Percentiles rank a stretch among this genome's conserved stretches.
phyloP scores from a whole-genome alignment of 2,888 invertebrate species.

The Oscheius myriophilus region DNA sequence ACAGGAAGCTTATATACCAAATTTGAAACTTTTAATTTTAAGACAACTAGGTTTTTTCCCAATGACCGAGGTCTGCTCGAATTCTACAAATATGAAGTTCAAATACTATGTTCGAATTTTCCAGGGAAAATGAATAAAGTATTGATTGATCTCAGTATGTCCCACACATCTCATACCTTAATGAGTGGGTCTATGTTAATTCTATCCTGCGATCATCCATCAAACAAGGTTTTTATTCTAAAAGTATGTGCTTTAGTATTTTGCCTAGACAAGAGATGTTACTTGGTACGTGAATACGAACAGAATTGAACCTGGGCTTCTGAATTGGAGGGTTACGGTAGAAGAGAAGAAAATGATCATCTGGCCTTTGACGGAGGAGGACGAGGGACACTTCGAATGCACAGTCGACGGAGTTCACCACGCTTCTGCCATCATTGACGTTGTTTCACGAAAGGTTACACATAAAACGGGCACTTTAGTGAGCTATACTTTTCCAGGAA shows the following conservation, averaged over 20 bases:
- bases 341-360: slow-evolving; percentile 29
- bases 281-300: slow-evolving; percentile 45
- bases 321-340: slow-evolving; percentile 43
- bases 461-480: too few relatives aligned
- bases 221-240: slow-evolving; percentile 3
- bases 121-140: background rate
- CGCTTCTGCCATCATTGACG: slow-evolving; percentile 26
- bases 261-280: slow-evolving; percentile 31
- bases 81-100: too few relatives aligned
- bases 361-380: slow-evolving; percentile 40
- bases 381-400: slow-evolving; percentile 45
- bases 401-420: slow-evolving; percentile 32
- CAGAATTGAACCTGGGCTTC: slow-evolving; percentile 35
- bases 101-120: too few relatives aligned
- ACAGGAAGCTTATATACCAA: too few relatives aligned
- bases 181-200: slow-evolving; percentile 3
- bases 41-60: too few relatives aligned
- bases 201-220: slow-evolving; percentile 14
- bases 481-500: too few relatives aligned
- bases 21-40: too few relatives aligned
- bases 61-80: too few relatives aligned
- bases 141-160: background rate
- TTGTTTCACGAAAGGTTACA: slow-evolving; percentile 10
- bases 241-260: too few relatives aligned
- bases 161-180: background rate